These are phyloP conservation scores for Urocyon cinereoargenteus DNA, from an alignment of 2,797 vertebrate genomes.

Conservation along the genomic window DNA sequence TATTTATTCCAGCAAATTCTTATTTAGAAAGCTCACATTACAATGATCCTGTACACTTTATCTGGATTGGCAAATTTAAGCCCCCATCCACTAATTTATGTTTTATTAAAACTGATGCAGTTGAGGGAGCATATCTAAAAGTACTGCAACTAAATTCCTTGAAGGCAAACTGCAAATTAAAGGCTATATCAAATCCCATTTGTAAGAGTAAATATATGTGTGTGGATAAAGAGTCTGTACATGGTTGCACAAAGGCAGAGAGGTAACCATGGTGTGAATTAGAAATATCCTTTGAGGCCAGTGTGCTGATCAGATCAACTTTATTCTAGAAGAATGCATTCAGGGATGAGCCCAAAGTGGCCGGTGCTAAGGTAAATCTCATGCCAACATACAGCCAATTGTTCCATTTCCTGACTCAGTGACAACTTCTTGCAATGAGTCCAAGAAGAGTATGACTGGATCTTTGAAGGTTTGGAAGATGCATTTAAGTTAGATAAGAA, in stretches of 20 bases:
- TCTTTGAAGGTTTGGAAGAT: not conserved
- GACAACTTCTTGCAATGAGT: not conserved
- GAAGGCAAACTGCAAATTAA: slow-evolving; percentile 64
- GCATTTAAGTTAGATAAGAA: not conserved
- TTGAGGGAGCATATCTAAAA: slow-evolving; percentile 54
- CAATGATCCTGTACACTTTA: slow-evolving; percentile 65
- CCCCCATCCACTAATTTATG: slow-evolving; percentile 62
- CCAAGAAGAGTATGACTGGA: not conserved
- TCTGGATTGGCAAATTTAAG: slow-evolving; percentile 78
- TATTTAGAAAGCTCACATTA: slow-evolving; percentile 73
- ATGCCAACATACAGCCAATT: not conserved
- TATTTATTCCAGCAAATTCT: slow-evolving; percentile 77
- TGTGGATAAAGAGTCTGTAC: not conserved
- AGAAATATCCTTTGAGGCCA: not conserved
- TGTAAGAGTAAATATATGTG: not conserved
- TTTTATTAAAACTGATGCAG: slow-evolving; percentile 61
- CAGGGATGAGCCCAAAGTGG: not conserved
- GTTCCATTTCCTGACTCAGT: not conserved
- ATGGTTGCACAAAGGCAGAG: not conserved
- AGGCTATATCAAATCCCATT: slow-evolving; percentile 12
- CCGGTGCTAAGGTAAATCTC: not conserved
- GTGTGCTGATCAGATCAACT: not conserved
- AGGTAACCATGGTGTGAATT: not conserved
- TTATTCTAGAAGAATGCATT: not conserved
- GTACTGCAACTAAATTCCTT: slow-evolving; percentile 39